Conservation (phyloP, 2,888 invertebrate genomes). For the Eupithecia exiguata region DNA sequence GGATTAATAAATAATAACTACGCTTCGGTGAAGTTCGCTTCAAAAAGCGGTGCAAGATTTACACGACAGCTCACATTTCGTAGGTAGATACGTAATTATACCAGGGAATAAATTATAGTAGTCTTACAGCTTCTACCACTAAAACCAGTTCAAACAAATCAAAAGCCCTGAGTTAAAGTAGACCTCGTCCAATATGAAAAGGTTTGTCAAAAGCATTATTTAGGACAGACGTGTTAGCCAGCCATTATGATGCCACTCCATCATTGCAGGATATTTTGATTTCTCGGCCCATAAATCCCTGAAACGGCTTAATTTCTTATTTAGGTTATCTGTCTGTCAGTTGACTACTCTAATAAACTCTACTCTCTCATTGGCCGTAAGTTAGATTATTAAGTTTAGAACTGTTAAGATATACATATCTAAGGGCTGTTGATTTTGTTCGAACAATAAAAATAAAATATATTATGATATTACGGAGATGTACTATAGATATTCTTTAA, state of each 20-base stretch:
- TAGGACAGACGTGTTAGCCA: background rate
- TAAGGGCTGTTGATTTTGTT: too few relatives aligned
- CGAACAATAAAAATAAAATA: too few relatives aligned
- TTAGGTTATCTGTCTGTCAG: background rate
- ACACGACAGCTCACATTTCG: slow-evolving; percentile 79
- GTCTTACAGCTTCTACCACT: slow-evolving; percentile 9
- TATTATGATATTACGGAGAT: background rate
- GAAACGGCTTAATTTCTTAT: background rate
- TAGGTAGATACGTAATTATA: slow-evolving; percentile 76
- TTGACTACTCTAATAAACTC: background rate
- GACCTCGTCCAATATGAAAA: background rate
- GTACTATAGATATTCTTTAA: background rate
- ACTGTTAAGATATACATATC: too few relatives aligned
- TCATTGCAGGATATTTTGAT: background rate
- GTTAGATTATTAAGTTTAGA: too few relatives aligned
- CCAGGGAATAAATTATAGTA: slow-evolving; percentile 45
- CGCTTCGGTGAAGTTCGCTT: slow-evolving; percentile 70
- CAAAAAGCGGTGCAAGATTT: slow-evolving; percentile 81
- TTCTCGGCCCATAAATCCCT: background rate
- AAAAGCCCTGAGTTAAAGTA: background rate
- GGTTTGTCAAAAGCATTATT: background rate
- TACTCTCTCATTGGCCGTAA: too few relatives aligned
- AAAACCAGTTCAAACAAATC: background rate
- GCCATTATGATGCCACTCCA: background rate
- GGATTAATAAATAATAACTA: slow-evolving; percentile 65